Evolutionary conservation across 2,113 vertebrate genomes (phyloP).

Genomic region (Urocitellus parryii): DNA sequence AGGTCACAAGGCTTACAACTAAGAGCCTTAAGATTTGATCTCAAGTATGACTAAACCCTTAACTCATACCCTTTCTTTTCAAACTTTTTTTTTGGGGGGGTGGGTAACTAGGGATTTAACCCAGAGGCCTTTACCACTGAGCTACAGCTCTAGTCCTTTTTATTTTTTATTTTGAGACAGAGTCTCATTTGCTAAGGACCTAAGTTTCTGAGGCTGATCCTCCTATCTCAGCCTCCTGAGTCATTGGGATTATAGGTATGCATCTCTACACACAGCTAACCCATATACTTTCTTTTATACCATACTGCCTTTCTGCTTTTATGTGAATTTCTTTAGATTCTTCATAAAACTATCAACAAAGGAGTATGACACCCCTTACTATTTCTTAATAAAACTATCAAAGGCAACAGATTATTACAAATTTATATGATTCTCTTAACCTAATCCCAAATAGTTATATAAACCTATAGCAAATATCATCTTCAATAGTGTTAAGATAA

Average conservation of each 20-base stretch:
- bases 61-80: background rate
- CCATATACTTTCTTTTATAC: background rate
- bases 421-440: constrained; percentile 43
- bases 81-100: too few relatives aligned
- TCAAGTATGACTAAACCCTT: background rate
- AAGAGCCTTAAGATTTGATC: background rate
- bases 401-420: constrained; percentile 11
- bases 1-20: background rate
- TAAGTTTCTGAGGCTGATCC: too few relatives aligned
- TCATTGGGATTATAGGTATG: too few relatives aligned
- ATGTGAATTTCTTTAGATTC: constrained; percentile 20
- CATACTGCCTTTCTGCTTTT: background rate
- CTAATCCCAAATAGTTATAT: constrained; percentile 7
- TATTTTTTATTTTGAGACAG: too few relatives aligned
- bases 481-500: background rate
- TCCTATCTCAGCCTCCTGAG: too few relatives aligned
- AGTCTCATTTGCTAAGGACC: too few relatives aligned
- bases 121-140: too few relatives aligned
- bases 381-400: constrained; percentile 8
- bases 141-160: too few relatives aligned
- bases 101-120: too few relatives aligned
- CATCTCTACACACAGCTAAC: too few relatives aligned
- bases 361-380: background rate
- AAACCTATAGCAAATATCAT: background rate
- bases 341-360: background rate